Evolutionary conservation across 2,797 vertebrate genomes (phyloP).

Genomic region (Rhadinocentrus ornatus): DNA sequence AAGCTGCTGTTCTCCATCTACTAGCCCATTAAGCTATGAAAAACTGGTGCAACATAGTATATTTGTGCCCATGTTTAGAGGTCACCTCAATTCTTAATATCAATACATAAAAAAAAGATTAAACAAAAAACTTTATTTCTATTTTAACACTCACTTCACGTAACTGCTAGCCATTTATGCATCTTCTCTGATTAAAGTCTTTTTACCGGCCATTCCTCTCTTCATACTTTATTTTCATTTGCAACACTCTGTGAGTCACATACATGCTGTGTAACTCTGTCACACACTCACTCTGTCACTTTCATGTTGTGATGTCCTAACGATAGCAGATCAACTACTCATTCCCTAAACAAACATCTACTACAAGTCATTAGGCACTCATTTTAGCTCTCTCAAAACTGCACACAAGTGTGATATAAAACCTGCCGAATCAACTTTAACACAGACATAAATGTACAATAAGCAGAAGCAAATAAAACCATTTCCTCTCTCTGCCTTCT

Average conservation of each 20-base stretch:
- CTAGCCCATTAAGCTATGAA: conserved; percentile 8
- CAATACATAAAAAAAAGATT: not conserved
- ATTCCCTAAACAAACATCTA: conserved; percentile 58
- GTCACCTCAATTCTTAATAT: not conserved
- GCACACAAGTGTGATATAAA: conserved; percentile 35
- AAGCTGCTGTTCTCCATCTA: conserved; percentile 9
- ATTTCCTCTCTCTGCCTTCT: conserved; percentile 7
- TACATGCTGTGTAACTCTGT: conserved; percentile 36
- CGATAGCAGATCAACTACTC: conserved; percentile 44
- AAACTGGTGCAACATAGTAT: not conserved
- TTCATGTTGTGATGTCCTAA: conserved; percentile 37
- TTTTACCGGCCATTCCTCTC: conserved; percentile 10
- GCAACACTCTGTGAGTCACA: conserved; percentile 34
- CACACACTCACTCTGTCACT: conserved; percentile 12
- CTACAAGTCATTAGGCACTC: conserved; percentile 49
- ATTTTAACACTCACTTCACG: not conserved
- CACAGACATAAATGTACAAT: conserved; percentile 31
- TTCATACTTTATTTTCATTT: conserved; percentile 48
- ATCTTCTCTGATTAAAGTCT: conserved; percentile 11
- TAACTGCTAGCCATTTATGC: conserved; percentile 11
- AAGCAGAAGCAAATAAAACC: conserved; percentile 25
- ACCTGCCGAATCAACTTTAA: conserved; percentile 35
- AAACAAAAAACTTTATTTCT: not conserved
- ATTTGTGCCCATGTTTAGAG: not conserved
- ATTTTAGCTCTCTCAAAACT: conserved; percentile 33